Percentiles rank a stretch among this genome's conserved stretches.
phyloP scores from a whole-genome alignment of 2,797 vertebrate genomes.

The Lagorchestes hirsutus region DNA sequence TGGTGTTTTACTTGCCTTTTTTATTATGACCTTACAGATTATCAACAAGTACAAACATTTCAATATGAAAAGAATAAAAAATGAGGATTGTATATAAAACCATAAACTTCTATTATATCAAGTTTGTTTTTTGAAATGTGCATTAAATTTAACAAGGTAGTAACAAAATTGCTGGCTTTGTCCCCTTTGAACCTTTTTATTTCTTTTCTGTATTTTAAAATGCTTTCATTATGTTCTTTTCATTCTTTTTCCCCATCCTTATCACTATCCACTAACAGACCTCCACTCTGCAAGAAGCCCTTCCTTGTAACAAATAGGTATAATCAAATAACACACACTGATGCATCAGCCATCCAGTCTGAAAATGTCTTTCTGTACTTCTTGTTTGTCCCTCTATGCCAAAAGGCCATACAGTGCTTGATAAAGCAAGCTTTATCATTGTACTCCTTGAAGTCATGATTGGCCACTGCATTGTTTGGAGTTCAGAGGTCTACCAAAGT shows the following conservation, averaged over 20 bases:
- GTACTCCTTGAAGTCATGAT: no score
- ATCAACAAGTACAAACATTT: background rate
- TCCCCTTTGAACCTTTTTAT: background rate
- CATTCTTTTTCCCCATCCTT: background rate
- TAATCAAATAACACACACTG: background rate
- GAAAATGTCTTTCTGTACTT: background rate
- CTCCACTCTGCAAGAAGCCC: background rate
- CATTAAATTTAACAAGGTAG: background rate
- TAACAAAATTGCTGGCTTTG: background rate
- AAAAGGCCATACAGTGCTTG: background rate
- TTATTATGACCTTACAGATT: background rate
- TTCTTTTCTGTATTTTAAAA: conserved; percentile 1
- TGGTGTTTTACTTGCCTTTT: background rate
- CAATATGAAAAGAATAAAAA: background rate
- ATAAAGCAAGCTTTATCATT: background rate
- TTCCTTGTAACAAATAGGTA: background rate
- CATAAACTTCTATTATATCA: background rate
- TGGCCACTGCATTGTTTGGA: no score
- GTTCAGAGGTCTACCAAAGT: no score
- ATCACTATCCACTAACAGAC: background rate
- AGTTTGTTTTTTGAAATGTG: background rate
- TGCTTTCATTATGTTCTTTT: background rate
- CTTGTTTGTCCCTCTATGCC: background rate
- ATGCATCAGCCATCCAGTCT: background rate
- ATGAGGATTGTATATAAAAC: background rate